Base-by-base conservation (phyloP, 2,888 invertebrate genomes). In the Rhaphigaster nebulosa region DNA sequence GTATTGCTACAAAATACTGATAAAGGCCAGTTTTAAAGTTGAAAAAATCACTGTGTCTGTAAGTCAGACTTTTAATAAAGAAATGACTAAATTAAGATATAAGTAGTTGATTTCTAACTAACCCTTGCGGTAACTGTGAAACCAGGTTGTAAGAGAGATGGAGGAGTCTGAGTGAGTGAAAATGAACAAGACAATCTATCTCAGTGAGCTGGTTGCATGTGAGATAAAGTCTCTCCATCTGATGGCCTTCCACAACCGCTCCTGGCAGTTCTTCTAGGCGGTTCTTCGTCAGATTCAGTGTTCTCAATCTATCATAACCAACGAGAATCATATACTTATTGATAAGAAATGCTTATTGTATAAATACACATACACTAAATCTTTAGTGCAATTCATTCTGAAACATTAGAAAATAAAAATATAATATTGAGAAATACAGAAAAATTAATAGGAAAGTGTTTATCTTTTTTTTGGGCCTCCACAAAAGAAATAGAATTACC, bases 61-160 rank as follows among this genome's bases (percentile, higher is more conserved):
- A 70, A 18, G 6, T n/a, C 12, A 87, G 13, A 15, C 5, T n/a
- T 52, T 50, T 54, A 54, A 87, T 18, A 38, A 90, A 38, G 12
- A 84, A 23, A 5, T 70, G 4, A 91, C 52, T 45, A 41, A 65
- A 54, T 23, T 52, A 41, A 52, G 18, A 41, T 29, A 34, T 41
- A 34, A 38, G 13, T 29, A 89, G 26, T 15, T 80, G 23, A 54
- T n/a, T n/a, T 45, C 50, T 45, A 45, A 92, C 93, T 92, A 92
- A 94, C 94, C 94, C 96, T 92, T 97, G 96, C 0, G 97, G 96
- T 92, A 97, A 94, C 50, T 94, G 94, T 1, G 96, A 96, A 65
- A 97, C 94, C 92, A 96, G 96, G 93, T 97, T 98, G 93, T 97
- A 97, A 4, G 97, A 97, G 26, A 96, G 95, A 93, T 97, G 97